Conservation (phyloP, 2,888 invertebrate species). For the Eilema depressum region DNA sequence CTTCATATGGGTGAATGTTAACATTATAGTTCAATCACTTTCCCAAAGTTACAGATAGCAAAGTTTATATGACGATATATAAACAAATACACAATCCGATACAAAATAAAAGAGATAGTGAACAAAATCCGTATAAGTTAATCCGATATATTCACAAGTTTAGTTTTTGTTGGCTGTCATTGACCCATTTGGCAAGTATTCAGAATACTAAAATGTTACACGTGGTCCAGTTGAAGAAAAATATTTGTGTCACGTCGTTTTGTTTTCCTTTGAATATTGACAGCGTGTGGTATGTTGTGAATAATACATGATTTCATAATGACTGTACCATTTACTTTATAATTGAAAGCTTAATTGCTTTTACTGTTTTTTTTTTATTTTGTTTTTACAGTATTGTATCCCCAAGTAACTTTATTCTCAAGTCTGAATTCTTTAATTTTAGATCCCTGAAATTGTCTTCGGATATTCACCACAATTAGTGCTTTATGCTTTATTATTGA, state of each 20-base stretch:
- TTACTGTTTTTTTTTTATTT: too few species aligned
- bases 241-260: slow-evolving; percentile 23
- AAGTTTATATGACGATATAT: slow-evolving; percentile 5
- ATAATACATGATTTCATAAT: not conserved
- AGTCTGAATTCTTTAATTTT: too few species aligned
- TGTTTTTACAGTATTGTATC: too few species aligned
- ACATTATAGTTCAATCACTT: not conserved
- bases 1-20: not conserved
- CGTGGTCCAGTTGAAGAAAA: slow-evolving; percentile 58
- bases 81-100: slow-evolving; percentile 24
- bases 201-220: slow-evolving; percentile 60
- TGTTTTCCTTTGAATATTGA: slow-evolving; percentile 25
- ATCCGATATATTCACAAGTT: slow-evolving; percentile 56
- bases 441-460: too few species aligned
- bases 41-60: not conserved
- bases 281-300: not conserved
- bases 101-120: slow-evolving; percentile 27
- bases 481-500: too few species aligned
- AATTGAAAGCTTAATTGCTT: too few species aligned
- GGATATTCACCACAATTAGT: too few species aligned
- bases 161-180: slow-evolving; percentile 58
- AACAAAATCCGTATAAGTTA: slow-evolving; percentile 39
- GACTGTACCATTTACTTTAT: too few species aligned
- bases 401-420: too few species aligned
- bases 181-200: slow-evolving; percentile 75